Percentiles rank a stretch among this genome's conserved stretches.
Evolutionary conservation across 2,797 vertebrate species (phyloP).

Genomic region (Typhlichthys eigenmanni): DNA sequence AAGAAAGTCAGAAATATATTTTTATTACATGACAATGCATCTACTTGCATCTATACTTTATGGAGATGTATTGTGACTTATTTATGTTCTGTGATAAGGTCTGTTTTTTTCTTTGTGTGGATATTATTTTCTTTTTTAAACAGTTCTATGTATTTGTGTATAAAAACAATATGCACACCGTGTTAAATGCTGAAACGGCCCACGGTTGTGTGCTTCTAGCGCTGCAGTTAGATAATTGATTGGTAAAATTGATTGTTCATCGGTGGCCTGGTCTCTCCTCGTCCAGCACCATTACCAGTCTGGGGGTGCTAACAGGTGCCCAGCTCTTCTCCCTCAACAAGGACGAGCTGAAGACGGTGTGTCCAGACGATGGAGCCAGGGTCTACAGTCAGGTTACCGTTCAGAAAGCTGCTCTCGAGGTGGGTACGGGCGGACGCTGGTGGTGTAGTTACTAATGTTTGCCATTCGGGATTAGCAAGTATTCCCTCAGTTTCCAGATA

Average conservation of each 20-base stretch:
- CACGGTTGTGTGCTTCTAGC: no score
- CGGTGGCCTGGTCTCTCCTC: background rate
- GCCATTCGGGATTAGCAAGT: no score
- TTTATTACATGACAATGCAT: no score
- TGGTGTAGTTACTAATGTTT: background rate
- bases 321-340: conserved; percentile 98
- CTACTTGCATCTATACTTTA: no score
- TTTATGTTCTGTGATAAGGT: no score
- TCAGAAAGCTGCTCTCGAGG: conserved; percentile 94
- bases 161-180: no score
- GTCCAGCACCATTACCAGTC: conserved; percentile 88
- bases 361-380: conserved; percentile 88
- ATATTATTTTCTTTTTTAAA: background rate
- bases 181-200: no score
- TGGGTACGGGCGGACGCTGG: conserved; percentile 49
- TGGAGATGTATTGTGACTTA: no score
- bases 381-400: conserved; percentile 94
- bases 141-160: background rate
- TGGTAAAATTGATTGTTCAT: no score
- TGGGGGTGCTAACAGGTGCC: conserved; percentile 91
- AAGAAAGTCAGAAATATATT: no score
- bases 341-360: conserved; percentile 92
- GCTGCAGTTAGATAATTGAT: no score
- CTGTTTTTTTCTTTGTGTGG: no score
- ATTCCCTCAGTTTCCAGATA: background rate